Base-by-base conservation (phyloP, 2,113 vertebrate species). In the Pseudolaguvia tuberculata region DNA sequence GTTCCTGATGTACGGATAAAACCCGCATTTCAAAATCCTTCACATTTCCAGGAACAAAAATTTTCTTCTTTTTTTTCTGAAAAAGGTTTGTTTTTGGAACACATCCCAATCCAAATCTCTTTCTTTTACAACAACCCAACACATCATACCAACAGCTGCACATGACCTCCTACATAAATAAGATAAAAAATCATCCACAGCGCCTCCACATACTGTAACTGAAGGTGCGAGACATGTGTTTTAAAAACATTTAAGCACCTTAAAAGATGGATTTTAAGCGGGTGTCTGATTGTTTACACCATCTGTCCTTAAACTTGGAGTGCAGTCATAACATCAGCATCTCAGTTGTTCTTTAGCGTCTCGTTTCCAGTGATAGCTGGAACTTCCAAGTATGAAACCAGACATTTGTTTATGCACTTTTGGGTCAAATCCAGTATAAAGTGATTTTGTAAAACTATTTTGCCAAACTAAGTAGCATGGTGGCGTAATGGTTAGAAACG, bases 281-380 rank as follows among this genome's bases (percentile, higher is more conserved):
- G 27, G 50, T 21, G 18, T 53, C 67, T 31, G 51, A 2, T 8
- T 69, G 50, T 69, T 69, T 69, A 69, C 12, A 21, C 20, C 14
- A 53, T 20, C 50, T 69, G 20, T 52, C 25, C 50, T 21, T 69
- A 27, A 48, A 69, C 20, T 53, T 35, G n/a, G 27, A 68, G 50
- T 21, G 29, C 67, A 69, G 67, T 53, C 67, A 69, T 69, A 72
- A 72, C 70, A 72, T 48, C 17, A 72, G 39, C 25, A 47, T 72
- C 53, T 72, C 15, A 4, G 67, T 69, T 69, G 53, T 67, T 27
- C 23, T 67, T 69, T 53, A 14, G 50, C 20, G 29, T 35, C 55
- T 72, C 9, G 11, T 72, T 72, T 50, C 45, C 70, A 72, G 55
- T 31, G 25, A 58, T 58, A 18, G 11, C 21, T 27, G 23, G 21